Conservation (phyloP, 92 coral and sea anemone genomes). For the Epizoanthus illoricatus region DNA sequence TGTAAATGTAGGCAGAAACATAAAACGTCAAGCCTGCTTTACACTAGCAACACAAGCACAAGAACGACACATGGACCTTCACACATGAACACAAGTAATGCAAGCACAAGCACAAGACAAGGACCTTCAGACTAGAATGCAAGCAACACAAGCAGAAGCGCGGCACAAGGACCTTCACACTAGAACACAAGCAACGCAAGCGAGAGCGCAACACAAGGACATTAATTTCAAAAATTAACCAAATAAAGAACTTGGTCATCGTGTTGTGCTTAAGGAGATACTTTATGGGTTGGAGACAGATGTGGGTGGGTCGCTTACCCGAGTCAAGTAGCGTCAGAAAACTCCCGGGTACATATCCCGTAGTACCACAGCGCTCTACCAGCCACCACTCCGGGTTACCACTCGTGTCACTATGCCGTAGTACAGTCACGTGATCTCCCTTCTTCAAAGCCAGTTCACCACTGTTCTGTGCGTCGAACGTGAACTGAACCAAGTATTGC, state of each 20-base stretch:
- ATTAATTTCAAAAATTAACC: no score
- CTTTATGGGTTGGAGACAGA: no score
- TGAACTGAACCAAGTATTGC: conserved; percentile 63
- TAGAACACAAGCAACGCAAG: no score
- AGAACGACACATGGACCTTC: not conserved
- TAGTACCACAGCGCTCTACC: conserved; percentile 61
- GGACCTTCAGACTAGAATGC: no score
- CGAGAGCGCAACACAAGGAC: no score
- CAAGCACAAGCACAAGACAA: no score
- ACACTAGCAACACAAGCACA: no score
- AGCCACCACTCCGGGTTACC: conserved; percentile 98
- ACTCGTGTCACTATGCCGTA: conserved; percentile 75
- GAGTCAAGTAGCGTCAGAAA: conserved; percentile 52
- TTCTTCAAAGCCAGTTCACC: conserved; percentile 80
- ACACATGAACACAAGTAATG: not conserved
- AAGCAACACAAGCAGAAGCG: no score
- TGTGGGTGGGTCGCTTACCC: conserved; percentile 5
- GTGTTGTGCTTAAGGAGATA: no score
- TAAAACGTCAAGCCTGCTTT: not conserved
- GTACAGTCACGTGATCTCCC: conserved; percentile 75
- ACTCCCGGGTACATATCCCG: conserved; percentile 86
- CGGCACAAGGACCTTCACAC: no score
- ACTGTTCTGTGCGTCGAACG: conserved; percentile 78
- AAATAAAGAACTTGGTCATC: no score
- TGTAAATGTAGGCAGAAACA: not conserved